These are phyloP conservation scores for Allygus modestus DNA, from an alignment of 2,888 invertebrate species.

Conservation along the genomic window DNA sequence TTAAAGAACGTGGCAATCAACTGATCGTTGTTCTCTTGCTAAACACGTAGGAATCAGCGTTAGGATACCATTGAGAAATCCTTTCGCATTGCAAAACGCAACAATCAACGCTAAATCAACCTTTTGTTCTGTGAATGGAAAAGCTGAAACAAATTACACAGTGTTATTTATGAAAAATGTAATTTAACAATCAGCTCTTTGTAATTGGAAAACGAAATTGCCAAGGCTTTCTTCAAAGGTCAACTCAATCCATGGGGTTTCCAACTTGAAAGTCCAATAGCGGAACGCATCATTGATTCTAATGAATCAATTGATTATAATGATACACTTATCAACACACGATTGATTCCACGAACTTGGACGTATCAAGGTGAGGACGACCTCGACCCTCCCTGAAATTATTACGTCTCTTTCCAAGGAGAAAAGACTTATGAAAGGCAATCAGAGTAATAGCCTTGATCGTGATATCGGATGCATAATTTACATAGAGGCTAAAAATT, in stretches of 20 bases:
- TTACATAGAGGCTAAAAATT: background rate
- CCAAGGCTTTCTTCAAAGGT: too few relatives aligned
- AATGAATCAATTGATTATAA: constrained; percentile 3
- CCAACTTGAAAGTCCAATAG: background rate
- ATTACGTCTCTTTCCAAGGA: background rate
- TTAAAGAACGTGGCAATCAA: too few relatives aligned
- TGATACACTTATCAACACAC: background rate
- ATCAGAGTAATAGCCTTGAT: background rate
- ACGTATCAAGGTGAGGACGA: background rate
- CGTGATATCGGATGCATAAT: background rate
- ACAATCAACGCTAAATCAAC: too few relatives aligned
- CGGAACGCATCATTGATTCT: background rate
- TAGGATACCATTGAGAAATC: too few relatives aligned
- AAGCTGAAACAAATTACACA: too few relatives aligned
- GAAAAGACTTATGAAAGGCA: background rate
- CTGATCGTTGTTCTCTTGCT: too few relatives aligned
- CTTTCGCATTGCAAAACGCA: too few relatives aligned
- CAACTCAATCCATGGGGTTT: background rate
- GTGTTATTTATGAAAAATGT: too few relatives aligned
- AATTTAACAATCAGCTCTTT: too few relatives aligned
- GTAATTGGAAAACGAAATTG: too few relatives aligned
- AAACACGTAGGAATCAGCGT: too few relatives aligned
- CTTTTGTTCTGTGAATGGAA: too few relatives aligned
- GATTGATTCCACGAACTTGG: constrained; percentile 3
- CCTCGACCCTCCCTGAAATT: constrained; percentile 9